Percentiles rank a stretch among this genome's conserved stretches.
These are phyloP conservation scores for Ariolimax columbianus DNA, from an alignment of 2,888 invertebrate species.

Conservation along the genomic window DNA sequence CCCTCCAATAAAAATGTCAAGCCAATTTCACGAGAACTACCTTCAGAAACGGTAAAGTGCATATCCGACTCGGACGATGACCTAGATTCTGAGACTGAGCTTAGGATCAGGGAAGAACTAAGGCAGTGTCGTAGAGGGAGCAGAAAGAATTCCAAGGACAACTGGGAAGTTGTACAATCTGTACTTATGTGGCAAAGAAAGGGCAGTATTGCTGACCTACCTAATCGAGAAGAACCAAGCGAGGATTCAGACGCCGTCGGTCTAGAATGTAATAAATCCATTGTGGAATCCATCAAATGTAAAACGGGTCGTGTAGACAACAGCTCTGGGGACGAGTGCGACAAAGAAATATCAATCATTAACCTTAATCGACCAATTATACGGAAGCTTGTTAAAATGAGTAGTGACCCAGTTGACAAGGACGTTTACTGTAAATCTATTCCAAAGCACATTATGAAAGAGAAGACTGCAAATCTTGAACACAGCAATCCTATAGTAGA, in stretches of 20 bases:
- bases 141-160: conserved; percentile 26
- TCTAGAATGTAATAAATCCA: neutral
- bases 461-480: neutral
- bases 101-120: conserved; percentile 4
- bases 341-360: conserved; percentile 40
- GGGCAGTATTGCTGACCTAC: neutral
- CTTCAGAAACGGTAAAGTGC: neutral
- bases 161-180: conserved; percentile 39
- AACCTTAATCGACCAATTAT: conserved; percentile 18
- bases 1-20: neutral
- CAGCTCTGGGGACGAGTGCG: conserved; percentile 46
- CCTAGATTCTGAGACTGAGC: conserved; percentile 4
- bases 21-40: neutral
- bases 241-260: neutral
- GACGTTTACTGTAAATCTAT: conserved; percentile 24
- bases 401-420: conserved; percentile 47
- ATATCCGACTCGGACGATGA: conserved; percentile 19
- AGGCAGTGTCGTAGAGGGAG: conserved; percentile 1
- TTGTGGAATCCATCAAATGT: neutral
- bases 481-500: neutral
- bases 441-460: neutral
- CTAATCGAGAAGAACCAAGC: neutral
- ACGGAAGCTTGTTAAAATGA: conserved; percentile 34
- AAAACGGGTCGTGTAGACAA: neutral
- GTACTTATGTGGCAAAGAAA: conserved; percentile 12